Percentiles rank a stretch among this genome's conserved stretches.
These are phyloP conservation scores for Diplazon laetatorius DNA, from an alignment of 2,888 invertebrate species.

Conservation along the genomic window DNA sequence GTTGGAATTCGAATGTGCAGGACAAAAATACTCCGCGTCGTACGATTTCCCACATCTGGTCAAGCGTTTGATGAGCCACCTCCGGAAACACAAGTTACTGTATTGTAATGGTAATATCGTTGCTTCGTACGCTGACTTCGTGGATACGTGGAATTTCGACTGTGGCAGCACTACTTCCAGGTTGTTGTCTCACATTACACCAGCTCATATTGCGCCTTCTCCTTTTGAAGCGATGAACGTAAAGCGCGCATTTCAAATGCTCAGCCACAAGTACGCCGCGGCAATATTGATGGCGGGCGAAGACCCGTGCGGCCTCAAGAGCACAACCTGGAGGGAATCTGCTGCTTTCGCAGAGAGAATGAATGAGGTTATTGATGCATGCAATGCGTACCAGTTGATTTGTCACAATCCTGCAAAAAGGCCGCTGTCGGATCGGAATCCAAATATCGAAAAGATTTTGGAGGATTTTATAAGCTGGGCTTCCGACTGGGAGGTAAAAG, in stretches of 20 bases:
- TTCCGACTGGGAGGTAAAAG: no score
- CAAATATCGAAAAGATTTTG: no score
- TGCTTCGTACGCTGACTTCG: constrained; percentile 44
- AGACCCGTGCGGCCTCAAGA: constrained; percentile 8
- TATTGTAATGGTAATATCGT: constrained; percentile 51
- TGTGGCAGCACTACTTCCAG: constrained; percentile 10
- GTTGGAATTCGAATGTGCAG: no score
- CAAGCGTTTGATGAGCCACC: constrained; percentile 48
- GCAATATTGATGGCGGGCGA: constrained; percentile 54
- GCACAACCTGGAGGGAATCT: constrained; percentile 47
- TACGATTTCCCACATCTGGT: constrained; percentile 58
- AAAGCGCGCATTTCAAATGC: constrained; percentile 59
- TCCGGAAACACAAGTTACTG: constrained; percentile 26
- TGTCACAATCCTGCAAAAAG: neutral
- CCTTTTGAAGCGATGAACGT: constrained; percentile 62
- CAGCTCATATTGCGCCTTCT: constrained; percentile 43
- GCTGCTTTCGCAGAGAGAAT: constrained; percentile 36
- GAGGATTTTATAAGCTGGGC: no score
- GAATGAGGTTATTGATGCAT: constrained; percentile 30
- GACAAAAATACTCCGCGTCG: constrained; percentile 22
- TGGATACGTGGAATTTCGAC: constrained; percentile 48
- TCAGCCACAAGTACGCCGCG: constrained; percentile 44
- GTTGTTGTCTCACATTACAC: constrained; percentile 54
- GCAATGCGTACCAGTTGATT: neutral
- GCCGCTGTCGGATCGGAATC: no score